Evolutionary conservation across 2,888 invertebrate genomes (phyloP).

Genomic region (Polylopha cassiicola): DNA sequence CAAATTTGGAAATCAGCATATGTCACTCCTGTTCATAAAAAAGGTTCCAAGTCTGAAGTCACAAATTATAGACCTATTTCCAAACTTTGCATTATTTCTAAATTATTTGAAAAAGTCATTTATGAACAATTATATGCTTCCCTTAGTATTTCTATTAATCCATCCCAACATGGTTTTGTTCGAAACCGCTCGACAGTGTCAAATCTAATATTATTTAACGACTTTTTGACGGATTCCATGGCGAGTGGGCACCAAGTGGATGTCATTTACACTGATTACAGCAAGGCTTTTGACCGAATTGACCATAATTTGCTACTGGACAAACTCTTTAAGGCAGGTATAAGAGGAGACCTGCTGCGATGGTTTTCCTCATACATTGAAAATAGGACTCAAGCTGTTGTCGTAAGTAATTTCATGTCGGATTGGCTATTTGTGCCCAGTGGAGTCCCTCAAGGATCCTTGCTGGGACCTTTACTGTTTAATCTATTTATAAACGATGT

Average conservation of each 20-base stretch:
- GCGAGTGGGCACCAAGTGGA: slow-evolving; percentile 7
- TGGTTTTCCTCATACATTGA: slow-evolving; percentile 9
- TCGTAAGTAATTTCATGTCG: slow-evolving; percentile 15
- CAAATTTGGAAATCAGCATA: slow-evolving; percentile 22
- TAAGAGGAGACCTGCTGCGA: slow-evolving; percentile 2
- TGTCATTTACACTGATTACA: slow-evolving; percentile 18
- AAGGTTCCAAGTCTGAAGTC: slow-evolving; percentile 11
- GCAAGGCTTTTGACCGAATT: slow-evolving; percentile 12
- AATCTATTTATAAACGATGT: slow-evolving; percentile 4
- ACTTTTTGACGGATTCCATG: slow-evolving; percentile 9
- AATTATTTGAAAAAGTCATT: slow-evolving; percentile 23
- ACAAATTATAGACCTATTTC: slow-evolving; percentile 26
- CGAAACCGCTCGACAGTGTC: slow-evolving; percentile 9
- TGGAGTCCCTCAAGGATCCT: slow-evolving; percentile 10
- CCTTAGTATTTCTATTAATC: slow-evolving; percentile 8
- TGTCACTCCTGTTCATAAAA: slow-evolving; percentile 22
- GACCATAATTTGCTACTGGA: slow-evolving; percentile 2
- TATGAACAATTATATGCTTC: slow-evolving; percentile 19
- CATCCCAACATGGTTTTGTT: slow-evolving; percentile 27
- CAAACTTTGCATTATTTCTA: slow-evolving; percentile 24
- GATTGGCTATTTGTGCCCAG: slow-evolving; percentile 1
- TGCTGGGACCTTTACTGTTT: too few relatives aligned
- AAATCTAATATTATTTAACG: slow-evolving; percentile 6
- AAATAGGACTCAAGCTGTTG: slow-evolving; percentile 16
- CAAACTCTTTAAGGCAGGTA: slow-evolving; percentile 18